Base-by-base conservation (phyloP, 2,888 invertebrate genomes). In the Rhagonycha fulva region DNA sequence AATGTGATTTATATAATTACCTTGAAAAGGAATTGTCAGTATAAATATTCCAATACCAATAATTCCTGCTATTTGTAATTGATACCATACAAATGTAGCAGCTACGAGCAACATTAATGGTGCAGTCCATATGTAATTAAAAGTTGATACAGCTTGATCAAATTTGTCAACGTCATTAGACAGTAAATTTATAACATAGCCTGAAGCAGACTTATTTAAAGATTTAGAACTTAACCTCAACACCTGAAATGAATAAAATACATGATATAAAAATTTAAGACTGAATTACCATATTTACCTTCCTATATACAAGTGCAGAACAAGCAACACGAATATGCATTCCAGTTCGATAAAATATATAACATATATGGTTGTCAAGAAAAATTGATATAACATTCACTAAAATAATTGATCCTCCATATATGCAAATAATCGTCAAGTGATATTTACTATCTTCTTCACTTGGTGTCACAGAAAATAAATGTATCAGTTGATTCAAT, bases 101-200 rank as follows among this genome's bases (percentile, higher is more conserved):
- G 92, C 89, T 23, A 94, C 90, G 0, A 91, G 88, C 3, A 93
- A 91, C 83, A 94, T 93, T 14, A 95, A 89, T 0, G 95, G 95
- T 87, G 94, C 93, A 72, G 95, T 91, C n/a, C n/a, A n/a, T n/a
- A n/a, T n/a, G n/a, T n/a, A n/a, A n/a, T n/a, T n/a, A n/a, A n/a
- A n/a, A n/a, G n/a, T n/a, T n/a, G n/a, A n/a, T n/a, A n/a, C n/a
- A n/a, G n/a, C n/a, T 87, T 95, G 91, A 87, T 94, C 96, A 85
- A 96, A 95, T 78, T 95, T 90, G 82, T 93, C 93, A 3, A 96
- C 95, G 85, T 96, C 96, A 83, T 96, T 96, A 0, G 96, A 95
- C 88, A 96, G 90, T 75, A 96, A 87, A 86, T 96, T 96, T 68
- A 96, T 92, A 82, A 96, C 92, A 86, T 95, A 94, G 0, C 96